Evolutionary conservation across 2,888 invertebrate genomes (phyloP).

Genomic region (Eristalis tenax): DNA sequence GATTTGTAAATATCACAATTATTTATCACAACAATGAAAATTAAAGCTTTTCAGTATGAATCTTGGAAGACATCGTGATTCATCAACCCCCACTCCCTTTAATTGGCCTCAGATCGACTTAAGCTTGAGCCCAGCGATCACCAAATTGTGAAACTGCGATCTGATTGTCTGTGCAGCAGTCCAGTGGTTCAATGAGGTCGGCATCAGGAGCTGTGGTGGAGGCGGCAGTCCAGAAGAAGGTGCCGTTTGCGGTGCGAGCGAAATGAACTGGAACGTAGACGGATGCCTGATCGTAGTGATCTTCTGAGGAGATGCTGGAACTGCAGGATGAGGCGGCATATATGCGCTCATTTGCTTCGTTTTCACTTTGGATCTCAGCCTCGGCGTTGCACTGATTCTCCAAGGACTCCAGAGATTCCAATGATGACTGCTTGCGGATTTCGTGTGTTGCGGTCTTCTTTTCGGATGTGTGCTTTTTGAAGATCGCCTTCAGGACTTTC

Average conservation of each 20-base stretch:
- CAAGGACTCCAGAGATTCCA: slow-evolving; percentile 79
- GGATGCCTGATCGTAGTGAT: slow-evolving; percentile 78
- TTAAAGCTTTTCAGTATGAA: slow-evolving; percentile 51
- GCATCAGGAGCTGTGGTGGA: slow-evolving; percentile 78
- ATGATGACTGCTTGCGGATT: slow-evolving; percentile 75
- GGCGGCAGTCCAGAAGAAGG: slow-evolving; percentile 91
- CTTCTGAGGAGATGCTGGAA: slow-evolving; percentile 74
- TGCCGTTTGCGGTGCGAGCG: slow-evolving; percentile 89
- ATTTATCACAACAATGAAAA: background rate
- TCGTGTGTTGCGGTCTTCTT: slow-evolving; percentile 27
- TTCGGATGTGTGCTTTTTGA: slow-evolving; percentile 83
- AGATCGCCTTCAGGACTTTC: slow-evolving; percentile 86
- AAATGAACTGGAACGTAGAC: slow-evolving; percentile 86
- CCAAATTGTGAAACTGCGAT: slow-evolving; percentile 76
- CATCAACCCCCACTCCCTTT: background rate
- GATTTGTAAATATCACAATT: slow-evolving; percentile 61
- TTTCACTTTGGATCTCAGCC: slow-evolving; percentile 77
- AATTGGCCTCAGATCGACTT: slow-evolving; percentile 73
- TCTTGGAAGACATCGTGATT: slow-evolving; percentile 54
- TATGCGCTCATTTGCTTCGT: slow-evolving; percentile 78
- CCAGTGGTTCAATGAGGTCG: slow-evolving; percentile 78
- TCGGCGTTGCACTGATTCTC: slow-evolving; percentile 79
- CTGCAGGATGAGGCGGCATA: slow-evolving; percentile 68
- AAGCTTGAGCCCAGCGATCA: slow-evolving; percentile 88
- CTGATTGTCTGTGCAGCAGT: slow-evolving; percentile 79